phyloP scores from a whole-genome alignment of 2,113 vertebrate species.

The Tyto alba region DNA sequence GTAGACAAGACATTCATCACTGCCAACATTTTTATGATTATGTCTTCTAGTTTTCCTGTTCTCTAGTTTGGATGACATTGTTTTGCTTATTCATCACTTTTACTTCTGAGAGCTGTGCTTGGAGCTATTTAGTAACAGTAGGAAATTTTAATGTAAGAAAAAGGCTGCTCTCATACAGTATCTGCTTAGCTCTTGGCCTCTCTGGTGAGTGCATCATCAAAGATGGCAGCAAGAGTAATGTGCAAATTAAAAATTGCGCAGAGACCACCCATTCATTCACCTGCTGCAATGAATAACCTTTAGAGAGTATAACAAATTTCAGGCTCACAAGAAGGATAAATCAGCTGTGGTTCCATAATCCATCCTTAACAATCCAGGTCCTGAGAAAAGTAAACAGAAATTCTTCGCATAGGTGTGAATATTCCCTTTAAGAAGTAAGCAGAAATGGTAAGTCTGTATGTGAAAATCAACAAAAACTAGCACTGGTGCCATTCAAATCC shows the following conservation, averaged over 20 bases:
- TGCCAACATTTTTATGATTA: background rate
- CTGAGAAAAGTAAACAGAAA: background rate
- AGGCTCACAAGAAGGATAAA: background rate
- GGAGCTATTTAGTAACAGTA: background rate
- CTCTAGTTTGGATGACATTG: background rate
- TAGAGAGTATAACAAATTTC: background rate
- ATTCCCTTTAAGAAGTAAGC: background rate
- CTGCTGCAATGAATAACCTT: background rate
- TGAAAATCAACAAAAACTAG: background rate
- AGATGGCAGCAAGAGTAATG: background rate
- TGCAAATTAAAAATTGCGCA: background rate
- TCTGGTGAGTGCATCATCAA: background rate
- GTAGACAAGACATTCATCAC: background rate
- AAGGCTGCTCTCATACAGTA: background rate
- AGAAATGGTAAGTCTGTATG: background rate
- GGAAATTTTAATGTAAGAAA: background rate
- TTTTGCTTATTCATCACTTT: conserved; percentile 27
- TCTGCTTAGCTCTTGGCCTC: background rate
- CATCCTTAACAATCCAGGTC: background rate
- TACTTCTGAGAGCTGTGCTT: background rate
- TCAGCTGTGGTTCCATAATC: background rate
- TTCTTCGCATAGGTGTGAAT: background rate
- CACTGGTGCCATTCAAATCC: background rate
- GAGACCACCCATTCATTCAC: background rate
- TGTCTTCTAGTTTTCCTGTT: background rate